phyloP scores from a whole-genome alignment of 92 coral and sea anemone species.

The Parazoanthus swiftii region DNA sequence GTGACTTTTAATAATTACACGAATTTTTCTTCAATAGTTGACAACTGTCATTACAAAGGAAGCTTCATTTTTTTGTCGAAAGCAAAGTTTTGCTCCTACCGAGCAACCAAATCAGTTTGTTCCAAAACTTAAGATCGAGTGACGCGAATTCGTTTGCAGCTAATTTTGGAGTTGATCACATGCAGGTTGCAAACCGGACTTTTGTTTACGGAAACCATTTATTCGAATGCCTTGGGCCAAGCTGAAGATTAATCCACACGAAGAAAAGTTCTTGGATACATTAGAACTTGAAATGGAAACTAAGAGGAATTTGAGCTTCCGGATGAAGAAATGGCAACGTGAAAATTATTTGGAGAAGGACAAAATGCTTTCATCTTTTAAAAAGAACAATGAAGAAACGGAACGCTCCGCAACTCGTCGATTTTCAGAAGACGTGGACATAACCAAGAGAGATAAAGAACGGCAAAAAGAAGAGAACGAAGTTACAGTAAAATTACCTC shows the following conservation, averaged over 20 bases:
- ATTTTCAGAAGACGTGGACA: background rate
- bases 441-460: background rate
- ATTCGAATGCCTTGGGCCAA: background rate
- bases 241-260: background rate
- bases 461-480: background rate
- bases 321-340: conserved; percentile 29
- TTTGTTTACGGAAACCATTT: conserved; percentile 1
- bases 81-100: background rate
- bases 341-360: conserved; percentile 3
- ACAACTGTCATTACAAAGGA: background rate
- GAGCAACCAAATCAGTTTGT: background rate
- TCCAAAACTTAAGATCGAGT: background rate
- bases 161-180: background rate
- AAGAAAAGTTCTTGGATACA: background rate
- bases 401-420: background rate
- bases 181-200: background rate
- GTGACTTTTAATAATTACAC: background rate
- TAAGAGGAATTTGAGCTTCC: background rate
- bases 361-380: background rate
- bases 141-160: background rate
- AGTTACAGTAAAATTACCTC: background rate
- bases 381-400: background rate
- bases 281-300: conserved; percentile 6
- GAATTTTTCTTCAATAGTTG: background rate
- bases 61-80: background rate